Conservation (phyloP, 2,113 vertebrate species). For the Oreochromis spilurus region DNA sequence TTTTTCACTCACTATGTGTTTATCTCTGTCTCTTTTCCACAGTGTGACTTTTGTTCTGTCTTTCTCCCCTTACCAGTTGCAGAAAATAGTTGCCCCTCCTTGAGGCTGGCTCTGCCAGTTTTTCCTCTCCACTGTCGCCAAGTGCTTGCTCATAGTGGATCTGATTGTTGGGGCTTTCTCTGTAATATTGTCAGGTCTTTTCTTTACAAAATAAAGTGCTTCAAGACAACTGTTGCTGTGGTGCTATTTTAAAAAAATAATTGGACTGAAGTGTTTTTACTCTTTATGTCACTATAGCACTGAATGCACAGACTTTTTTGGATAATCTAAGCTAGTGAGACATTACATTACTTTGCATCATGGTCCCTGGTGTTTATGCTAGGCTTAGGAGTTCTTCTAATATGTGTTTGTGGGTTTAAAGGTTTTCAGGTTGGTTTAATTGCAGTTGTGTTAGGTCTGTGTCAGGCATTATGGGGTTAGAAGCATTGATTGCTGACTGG, state of each 20-base stretch:
- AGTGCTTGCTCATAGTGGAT: background rate
- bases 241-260: accelerated
- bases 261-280: background rate
- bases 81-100: background rate
- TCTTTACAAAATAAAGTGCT: background rate
- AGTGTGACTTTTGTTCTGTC: background rate
- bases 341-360: no score
- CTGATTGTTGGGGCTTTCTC: background rate
- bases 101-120: background rate
- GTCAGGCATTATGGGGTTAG: no score
- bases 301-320: no score
- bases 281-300: background rate
- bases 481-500: no score
- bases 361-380: no score
- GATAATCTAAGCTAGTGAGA: no score
- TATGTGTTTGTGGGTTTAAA: no score
- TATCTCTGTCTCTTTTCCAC: background rate
- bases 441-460: no score
- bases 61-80: background rate
- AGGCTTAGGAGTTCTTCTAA: no score
- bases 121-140: background rate
- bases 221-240: background rate
- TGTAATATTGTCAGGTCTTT: background rate
- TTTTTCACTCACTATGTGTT: background rate
- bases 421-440: no score